Percentiles rank a stretch among this genome's conserved stretches.
These are phyloP conservation scores for Anas bernieri DNA, from an alignment of 2,797 vertebrate species.

Conservation along the genomic window DNA sequence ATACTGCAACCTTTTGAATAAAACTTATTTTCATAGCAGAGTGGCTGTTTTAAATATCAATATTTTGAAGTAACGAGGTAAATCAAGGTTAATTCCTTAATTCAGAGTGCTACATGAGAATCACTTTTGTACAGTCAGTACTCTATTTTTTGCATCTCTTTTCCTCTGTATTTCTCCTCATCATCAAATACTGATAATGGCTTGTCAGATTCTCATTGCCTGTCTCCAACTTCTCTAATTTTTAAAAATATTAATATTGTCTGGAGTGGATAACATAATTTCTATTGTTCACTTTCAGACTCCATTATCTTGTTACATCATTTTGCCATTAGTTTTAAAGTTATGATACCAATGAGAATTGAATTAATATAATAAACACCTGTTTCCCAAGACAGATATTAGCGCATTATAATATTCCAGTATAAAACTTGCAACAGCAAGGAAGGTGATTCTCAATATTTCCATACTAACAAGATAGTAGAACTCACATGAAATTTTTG, in stretches of 20 bases:
- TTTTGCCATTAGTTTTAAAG: background rate
- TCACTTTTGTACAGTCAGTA: background rate
- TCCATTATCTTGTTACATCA: background rate
- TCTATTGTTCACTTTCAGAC: background rate
- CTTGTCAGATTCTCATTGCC: background rate
- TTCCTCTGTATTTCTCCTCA: background rate
- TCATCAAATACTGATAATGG: background rate
- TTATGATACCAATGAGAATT: background rate
- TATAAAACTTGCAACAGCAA: background rate
- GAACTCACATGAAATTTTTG: background rate
- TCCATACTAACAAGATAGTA: background rate
- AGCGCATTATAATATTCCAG: background rate
- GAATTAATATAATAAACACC: background rate
- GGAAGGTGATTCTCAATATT: background rate
- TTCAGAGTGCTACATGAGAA: background rate
- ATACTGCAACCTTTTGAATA: background rate
- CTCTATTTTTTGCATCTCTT: background rate
- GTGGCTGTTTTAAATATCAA: background rate
- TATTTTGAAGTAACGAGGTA: background rate
- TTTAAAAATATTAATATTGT: background rate
- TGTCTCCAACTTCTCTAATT: background rate
- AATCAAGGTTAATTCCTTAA: background rate
- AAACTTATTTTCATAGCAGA: background rate
- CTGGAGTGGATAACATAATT: background rate
- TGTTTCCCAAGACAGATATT: background rate